A percentile compares a stretch with the other conserved stretches of the same genome.
These are phyloP conservation scores for Heliopora coerulea DNA, from an alignment of 92 coral and sea anemone species.

Conservation along the genomic window DNA sequence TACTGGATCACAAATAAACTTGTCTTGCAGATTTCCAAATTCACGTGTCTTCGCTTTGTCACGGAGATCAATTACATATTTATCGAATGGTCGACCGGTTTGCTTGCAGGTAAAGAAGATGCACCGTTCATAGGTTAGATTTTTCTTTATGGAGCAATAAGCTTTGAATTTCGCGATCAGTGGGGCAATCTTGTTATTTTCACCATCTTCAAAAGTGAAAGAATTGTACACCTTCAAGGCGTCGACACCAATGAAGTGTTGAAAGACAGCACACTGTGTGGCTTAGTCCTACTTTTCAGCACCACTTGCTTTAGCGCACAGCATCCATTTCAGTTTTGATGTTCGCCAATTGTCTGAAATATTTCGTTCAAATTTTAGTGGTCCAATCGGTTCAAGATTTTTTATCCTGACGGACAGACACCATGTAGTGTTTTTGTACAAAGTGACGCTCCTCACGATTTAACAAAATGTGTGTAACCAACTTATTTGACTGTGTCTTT, in stretches of 20 bases:
- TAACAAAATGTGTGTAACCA: too few relatives aligned
- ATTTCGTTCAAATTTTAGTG: too few relatives aligned
- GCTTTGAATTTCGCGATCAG: slow-evolving; percentile 14
- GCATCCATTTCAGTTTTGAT: too few relatives aligned
- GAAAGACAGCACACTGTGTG: neutral
- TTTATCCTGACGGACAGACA: too few relatives aligned
- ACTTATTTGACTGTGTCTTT: too few relatives aligned
- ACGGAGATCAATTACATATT: neutral
- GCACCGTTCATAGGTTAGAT: slow-evolving; percentile 24
- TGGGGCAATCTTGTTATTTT: neutral
- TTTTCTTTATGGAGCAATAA: slow-evolving; percentile 19
- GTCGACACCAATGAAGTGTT: neutral
- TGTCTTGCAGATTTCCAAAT: slow-evolving; percentile 4
- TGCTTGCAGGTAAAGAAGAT: slow-evolving; percentile 2
- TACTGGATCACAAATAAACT: slow-evolving; percentile 13
- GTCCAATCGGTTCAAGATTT: too few relatives aligned
- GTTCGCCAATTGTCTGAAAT: too few relatives aligned
- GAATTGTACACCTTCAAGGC: slow-evolving; percentile 24
- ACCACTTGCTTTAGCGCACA: too few relatives aligned
- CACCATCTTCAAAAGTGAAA: slow-evolving; percentile 5
- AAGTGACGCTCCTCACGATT: too few relatives aligned
- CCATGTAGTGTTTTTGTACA: too few relatives aligned
- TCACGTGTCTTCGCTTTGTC: slow-evolving; percentile 23
- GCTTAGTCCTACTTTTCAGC: neutral
- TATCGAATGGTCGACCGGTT: slow-evolving; percentile 4